Evolutionary conservation across 1,140 invertebrate species (phyloP), one percentile per base, ranked within the genome.

Genomic region (Battus philenor): DNA sequence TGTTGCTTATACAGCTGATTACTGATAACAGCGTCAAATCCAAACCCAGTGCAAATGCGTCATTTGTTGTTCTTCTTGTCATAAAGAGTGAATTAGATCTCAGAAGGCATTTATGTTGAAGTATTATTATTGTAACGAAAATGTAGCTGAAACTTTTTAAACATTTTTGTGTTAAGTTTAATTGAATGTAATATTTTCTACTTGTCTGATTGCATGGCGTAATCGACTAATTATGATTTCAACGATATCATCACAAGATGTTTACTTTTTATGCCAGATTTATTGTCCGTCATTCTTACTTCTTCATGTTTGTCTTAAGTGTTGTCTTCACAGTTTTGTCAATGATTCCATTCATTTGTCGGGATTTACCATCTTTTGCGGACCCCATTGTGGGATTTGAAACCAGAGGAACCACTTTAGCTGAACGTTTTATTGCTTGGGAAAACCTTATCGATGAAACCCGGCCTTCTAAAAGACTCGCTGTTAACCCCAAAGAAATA

Each of bases 361-460:
- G 90, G 61, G 88, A 90, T 15, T 75, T 92, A 32, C 93, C 93
- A 9, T 90, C 93, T 75, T 95, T 95, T 75, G 89, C 90, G 29
- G 93, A 95, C 70, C 94, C 94, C 12, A 89, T 91, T 55, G 79
- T 93, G 76, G 96, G 96, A 5, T 98, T 97, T 86, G 94, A 97
- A 82, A 93, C 95, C n/a, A 88, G 95, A 58, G 95, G 95, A 9
- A 97, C 95, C 6, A 80, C 87, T 30, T 87, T 97, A 64, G 90
- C 93, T 9, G 88, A 94, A 66, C 88, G 94, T 34, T 77, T 94
- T 43, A 92, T 91, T 39, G 90, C 95, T 12, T 97, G 94, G 93
- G 87, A 92, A 65, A 96, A 96, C 86, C 89, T 97, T 26, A 85
- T 93, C 31, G 91, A 94, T 62, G 91, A 93, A 59, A 92, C 91